Evolutionary conservation across 2,113 vertebrate species (phyloP).

Genomic region (Mungos mungo): DNA sequence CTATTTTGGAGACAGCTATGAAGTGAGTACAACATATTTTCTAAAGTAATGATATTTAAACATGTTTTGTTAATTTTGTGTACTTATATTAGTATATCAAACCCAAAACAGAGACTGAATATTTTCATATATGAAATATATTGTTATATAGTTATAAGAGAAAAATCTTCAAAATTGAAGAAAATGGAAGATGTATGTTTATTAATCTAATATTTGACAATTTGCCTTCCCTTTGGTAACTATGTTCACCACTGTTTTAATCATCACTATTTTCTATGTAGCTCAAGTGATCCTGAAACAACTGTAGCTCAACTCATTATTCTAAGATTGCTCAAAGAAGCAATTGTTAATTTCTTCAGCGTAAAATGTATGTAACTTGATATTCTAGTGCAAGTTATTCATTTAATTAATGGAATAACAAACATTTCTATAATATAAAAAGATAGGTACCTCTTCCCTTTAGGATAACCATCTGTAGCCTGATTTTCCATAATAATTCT

Average conservation of each 20-base stretch:
- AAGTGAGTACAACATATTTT: neutral
- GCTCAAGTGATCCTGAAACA: neutral
- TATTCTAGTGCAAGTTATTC: neutral
- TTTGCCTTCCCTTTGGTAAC: neutral
- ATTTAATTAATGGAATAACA: neutral
- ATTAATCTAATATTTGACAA: neutral
- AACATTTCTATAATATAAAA: neutral
- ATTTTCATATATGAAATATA: neutral
- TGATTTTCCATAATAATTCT: neutral
- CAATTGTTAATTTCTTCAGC: neutral
- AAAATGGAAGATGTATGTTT: neutral
- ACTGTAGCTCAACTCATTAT: neutral
- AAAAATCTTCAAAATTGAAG: neutral
- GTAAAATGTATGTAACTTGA: neutral
- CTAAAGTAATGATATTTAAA: neutral
- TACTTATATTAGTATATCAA: neutral
- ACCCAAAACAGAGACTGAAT: neutral
- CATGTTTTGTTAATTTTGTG: neutral
- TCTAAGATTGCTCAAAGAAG: conserved; percentile 24
- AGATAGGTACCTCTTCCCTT: neutral
- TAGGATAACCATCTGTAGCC: neutral
- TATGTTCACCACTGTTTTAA: neutral
- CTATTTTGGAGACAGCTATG: neutral
- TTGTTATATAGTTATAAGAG: neutral
- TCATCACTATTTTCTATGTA: neutral